Percentiles rank a stretch among this genome's conserved stretches.
These are phyloP conservation scores for Drosophila vallismaia DNA, from an alignment of 2,888 invertebrate genomes.

Conservation along the genomic window DNA sequence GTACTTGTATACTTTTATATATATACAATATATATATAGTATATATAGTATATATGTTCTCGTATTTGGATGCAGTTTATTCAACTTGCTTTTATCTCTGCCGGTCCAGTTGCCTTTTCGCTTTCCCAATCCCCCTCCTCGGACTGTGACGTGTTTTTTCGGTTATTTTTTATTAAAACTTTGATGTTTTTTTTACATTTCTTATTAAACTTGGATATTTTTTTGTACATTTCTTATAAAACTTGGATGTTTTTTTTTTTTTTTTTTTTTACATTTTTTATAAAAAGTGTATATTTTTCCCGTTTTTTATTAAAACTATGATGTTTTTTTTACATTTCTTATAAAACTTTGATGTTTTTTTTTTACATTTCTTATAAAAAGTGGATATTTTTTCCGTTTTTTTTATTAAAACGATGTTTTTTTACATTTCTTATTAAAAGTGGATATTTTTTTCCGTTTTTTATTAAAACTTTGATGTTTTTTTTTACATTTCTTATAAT, in stretches of 20 bases:
- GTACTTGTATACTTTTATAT: no score
- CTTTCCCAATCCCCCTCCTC: neutral
- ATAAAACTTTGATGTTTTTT: neutral
- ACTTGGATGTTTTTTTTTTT: no score
- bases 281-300: no score
- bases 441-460: no score
- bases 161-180: neutral
- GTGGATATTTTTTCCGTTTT: no score
- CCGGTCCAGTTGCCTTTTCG: conserved; percentile 4
- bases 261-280: no score
- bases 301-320: neutral
- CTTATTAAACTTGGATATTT: neutral
- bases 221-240: no score
- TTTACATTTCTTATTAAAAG: no score
- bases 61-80: conserved; percentile 27
- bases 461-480: no score
- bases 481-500: neutral
- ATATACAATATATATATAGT: no score
- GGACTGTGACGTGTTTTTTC: conserved; percentile 2
- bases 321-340: neutral
- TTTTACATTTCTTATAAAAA: no score
- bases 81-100: conserved; percentile 35
- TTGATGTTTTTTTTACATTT: neutral
- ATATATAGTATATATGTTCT: conserved; percentile 5
- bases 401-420: no score